Evolutionary conservation across 2,888 invertebrate genomes (phyloP).

Genomic region (Melolontha melolontha): DNA sequence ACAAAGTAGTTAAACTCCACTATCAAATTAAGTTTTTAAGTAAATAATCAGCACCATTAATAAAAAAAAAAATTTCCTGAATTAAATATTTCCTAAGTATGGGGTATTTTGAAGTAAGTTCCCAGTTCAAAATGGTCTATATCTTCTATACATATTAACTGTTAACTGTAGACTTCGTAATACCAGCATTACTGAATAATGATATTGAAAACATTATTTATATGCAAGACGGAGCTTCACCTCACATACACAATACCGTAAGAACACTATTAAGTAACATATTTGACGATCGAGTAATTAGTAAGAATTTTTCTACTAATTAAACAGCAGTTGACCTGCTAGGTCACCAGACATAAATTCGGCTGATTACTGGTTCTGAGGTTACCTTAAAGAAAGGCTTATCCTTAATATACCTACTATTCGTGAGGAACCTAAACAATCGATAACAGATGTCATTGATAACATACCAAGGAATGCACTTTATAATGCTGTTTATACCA

Average conservation of each 20-base stretch:
- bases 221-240: not conserved
- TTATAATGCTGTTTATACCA: not conserved
- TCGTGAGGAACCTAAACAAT: not conserved
- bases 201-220: not conserved
- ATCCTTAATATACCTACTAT: not conserved
- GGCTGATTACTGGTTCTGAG: not conserved
- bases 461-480: not conserved
- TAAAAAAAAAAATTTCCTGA: too few species aligned
- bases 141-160: too few species aligned
- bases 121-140: too few species aligned
- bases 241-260: not conserved
- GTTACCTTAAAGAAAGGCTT: not conserved
- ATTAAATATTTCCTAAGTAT: too few species aligned
- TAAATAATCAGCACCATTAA: too few species aligned
- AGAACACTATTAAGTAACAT: not conserved
- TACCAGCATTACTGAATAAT: not conserved
- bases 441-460: not conserved
- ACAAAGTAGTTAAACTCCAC: too few species aligned
- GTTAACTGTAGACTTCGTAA: too few species aligned
- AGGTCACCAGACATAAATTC: not conserved
- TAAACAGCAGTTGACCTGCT: not conserved
- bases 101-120: too few species aligned
- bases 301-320: not conserved
- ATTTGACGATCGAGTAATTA: not conserved
- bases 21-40: too few species aligned